Evolutionary conservation across 2,113 vertebrate genomes (phyloP), one percentile per base, ranked within the genome.

Genomic region (Nothocercus julius): DNA sequence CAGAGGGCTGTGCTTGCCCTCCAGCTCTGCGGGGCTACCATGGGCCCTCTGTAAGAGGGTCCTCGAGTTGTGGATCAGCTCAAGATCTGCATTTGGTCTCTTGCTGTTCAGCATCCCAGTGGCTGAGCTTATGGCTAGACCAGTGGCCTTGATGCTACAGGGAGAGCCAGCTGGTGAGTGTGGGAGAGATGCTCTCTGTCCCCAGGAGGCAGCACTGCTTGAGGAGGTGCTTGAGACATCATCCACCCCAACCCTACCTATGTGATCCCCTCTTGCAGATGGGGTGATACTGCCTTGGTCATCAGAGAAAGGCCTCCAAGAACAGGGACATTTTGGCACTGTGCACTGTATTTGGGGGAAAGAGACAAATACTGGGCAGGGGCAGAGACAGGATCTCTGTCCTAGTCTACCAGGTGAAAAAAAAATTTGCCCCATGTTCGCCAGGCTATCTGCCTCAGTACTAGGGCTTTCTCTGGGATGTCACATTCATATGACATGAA

Each of bases 1-100:
- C 2, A 4, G 0, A 2, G 13, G 44, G 24, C 13, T 81, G 28
- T 85, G 67, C 34, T 76, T 58, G 49, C 25, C 21, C 27, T 22
- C 34, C 34, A 28, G 21, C 64, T 38, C 84, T 24, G 21, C 14
- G 36, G 22, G 38, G 11, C 13, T 54, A 61, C 34, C 27, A 44
- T 13, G 20, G 38, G 16, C 28, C 25, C 49, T 0, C 0, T 13
- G 3, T 1, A 1, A 2, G 62, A 47, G 40, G 13, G 2, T 45
- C 5, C 53, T 47, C 64, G 32, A 11, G 24, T 44, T 51, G 11
- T 28, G 47, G 49, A 32, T 49, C 88, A 56, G 21, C 7, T 12
- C 15, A 54, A 54, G 24, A n/a, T 2, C 47, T 59, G 6, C 28
- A 15, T 38, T 25, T 19, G 36, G 16, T 14, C 40, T 70, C 44